Evolutionary conservation across 2,797 vertebrate species (phyloP).

Genomic region (Eospalax fontanierii): DNA sequence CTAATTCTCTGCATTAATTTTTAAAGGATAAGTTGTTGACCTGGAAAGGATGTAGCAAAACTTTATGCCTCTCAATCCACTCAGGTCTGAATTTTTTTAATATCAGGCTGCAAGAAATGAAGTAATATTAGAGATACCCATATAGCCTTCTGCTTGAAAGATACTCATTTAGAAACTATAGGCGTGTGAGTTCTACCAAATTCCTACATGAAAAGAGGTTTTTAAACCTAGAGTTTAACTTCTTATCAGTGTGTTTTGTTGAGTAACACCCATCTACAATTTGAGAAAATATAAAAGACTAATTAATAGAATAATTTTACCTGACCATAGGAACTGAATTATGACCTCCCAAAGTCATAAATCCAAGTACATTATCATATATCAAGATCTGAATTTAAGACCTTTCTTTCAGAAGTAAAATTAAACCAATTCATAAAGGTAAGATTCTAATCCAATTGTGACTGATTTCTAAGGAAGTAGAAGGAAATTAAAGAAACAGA

Average conservation of each 20-base stretch:
- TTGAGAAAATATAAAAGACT: constrained; percentile 27
- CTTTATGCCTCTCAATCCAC: neutral
- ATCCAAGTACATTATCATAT: neutral
- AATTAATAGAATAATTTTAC: constrained; percentile 50
- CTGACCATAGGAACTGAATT: neutral
- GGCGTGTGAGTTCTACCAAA: neutral
- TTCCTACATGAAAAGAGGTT: neutral
- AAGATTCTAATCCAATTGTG: neutral
- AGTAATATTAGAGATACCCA: constrained; percentile 25
- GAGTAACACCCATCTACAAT: neutral
- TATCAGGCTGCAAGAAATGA: constrained; percentile 12
- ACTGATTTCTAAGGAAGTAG: neutral
- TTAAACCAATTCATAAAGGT: neutral
- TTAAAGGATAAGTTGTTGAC: constrained; percentile 30
- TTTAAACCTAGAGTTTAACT: neutral
- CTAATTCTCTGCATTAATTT: neutral
- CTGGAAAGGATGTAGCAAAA: constrained; percentile 19
- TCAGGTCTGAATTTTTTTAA: constrained; percentile 14
- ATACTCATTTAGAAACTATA: neutral
- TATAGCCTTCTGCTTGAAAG: neutral
- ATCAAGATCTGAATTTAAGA: neutral
- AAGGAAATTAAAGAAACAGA: neutral
- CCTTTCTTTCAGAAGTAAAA: neutral
- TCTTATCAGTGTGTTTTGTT: neutral
- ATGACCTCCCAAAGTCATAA: neutral